Percentiles rank a stretch among this genome's conserved stretches.
These are phyloP conservation scores for Rhagonycha fulva DNA, from an alignment of 2,888 invertebrate genomes.

Conservation along the genomic window DNA sequence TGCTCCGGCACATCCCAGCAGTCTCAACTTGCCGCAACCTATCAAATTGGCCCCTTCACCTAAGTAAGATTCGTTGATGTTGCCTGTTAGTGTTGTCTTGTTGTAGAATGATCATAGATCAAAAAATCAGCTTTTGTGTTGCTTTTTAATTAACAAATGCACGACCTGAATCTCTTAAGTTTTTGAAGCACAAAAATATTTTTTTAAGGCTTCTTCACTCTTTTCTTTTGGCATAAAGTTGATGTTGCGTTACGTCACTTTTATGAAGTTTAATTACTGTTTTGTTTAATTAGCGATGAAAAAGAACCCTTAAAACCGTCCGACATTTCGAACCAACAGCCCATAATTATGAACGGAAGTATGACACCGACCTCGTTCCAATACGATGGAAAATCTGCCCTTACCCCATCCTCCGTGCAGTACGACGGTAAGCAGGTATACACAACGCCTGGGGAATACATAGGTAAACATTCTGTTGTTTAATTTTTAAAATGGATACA, in stretches of 20 bases:
- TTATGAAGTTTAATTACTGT: neutral
- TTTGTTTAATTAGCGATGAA: conserved; percentile 67
- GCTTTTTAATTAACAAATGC: neutral
- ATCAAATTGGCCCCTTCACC: conserved; percentile 76
- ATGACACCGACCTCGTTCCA: conserved; percentile 78
- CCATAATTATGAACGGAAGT: conserved; percentile 60
- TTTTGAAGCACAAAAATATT: neutral
- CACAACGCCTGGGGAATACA: conserved; percentile 81
- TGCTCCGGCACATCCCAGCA: conserved; percentile 74
- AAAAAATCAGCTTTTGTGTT: neutral
- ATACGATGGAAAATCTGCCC: conserved; percentile 80
- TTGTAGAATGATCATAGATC: neutral
- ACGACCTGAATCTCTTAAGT: too few relatives aligned
- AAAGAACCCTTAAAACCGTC: conserved; percentile 71
- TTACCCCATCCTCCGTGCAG: conserved; percentile 80
- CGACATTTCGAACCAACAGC: conserved; percentile 57
- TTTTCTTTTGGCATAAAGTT: neutral
- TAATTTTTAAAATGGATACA: conserved; percentile 48
- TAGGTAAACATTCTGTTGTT: conserved; percentile 90
- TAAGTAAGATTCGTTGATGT: conserved; percentile 60
- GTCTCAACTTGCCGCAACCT: conserved; percentile 78
- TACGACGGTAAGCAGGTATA: conserved; percentile 82
- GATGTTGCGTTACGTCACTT: neutral
- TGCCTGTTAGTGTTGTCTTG: conserved; percentile 13
- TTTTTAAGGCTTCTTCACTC: neutral